These are phyloP conservation scores for Bactericera cockerelli DNA, from an alignment of 1,140 invertebrate genomes.

Conservation along the genomic window DNA sequence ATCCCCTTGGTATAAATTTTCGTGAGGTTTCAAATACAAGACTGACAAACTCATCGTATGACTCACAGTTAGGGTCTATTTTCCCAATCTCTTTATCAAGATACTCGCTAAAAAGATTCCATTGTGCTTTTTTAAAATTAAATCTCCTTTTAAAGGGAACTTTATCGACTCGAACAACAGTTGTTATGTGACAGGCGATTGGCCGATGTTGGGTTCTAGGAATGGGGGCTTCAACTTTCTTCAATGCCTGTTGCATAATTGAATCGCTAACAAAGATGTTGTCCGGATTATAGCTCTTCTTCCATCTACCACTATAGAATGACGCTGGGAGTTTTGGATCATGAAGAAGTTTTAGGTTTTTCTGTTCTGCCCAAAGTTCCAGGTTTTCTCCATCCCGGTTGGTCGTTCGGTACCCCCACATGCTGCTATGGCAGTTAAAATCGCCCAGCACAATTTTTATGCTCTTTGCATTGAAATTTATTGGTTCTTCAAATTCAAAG, in stretches of 20 bases:
- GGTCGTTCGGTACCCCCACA: conserved; percentile 9
- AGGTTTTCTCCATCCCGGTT: neutral
- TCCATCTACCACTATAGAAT: conserved; percentile 8
- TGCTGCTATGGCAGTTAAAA: conserved; percentile 10
- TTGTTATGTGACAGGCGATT: conserved; percentile 6
- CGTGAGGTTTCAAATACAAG: neutral
- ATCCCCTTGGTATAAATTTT: too few relatives aligned
- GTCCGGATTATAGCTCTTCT: conserved; percentile 11
- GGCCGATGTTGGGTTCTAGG: conserved; percentile 11
- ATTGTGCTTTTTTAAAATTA: conserved; percentile 13
- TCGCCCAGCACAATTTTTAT: conserved; percentile 9
- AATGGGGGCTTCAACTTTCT: conserved; percentile 6
- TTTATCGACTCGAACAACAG: too few relatives aligned
- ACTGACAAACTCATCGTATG: conserved; percentile 8
- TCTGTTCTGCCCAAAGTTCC: too few relatives aligned
- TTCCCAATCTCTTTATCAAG: conserved; percentile 6
- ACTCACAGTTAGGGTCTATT: conserved; percentile 2
- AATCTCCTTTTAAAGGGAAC: too few relatives aligned
- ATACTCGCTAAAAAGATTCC: conserved; percentile 5
- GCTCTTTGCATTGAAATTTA: conserved; percentile 10
- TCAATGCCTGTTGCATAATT: neutral
- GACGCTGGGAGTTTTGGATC: too few relatives aligned
- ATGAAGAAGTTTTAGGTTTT: conserved; percentile 9
- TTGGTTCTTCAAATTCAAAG: conserved; percentile 3
- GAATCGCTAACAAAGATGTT: too few relatives aligned